Conservation (phyloP, 2,113 vertebrate species). For the Dicrurus megarhynchus region DNA sequence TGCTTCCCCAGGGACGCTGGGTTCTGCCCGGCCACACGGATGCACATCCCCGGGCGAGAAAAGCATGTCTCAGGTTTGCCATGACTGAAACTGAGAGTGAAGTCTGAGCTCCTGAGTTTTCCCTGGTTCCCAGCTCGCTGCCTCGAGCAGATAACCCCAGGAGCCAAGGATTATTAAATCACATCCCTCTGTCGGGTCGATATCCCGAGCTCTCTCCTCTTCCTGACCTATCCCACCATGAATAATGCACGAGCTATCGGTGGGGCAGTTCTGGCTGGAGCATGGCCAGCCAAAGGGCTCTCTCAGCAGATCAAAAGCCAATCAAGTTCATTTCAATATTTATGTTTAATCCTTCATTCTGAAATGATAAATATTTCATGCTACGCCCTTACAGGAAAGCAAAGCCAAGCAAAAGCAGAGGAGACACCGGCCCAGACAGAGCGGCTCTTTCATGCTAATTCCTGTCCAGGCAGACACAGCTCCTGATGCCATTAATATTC, state of each 20-base stretch:
- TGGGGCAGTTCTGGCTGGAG: neutral
- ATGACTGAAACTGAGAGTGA: neutral
- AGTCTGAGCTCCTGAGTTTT: neutral
- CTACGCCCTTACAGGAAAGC: neutral
- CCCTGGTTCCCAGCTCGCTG: neutral
- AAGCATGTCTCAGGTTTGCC: neutral
- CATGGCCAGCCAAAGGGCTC: slow-evolving; percentile 8
- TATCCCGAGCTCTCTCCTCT: neutral
- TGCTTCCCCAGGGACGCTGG: neutral
- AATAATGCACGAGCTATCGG: slow-evolving; percentile 9
- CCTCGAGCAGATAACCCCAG: neutral
- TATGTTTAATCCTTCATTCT: slow-evolving; percentile 45
- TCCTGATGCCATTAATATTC: neutral
- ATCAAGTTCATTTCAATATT: slow-evolving; percentile 62
- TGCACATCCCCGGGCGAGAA: neutral
- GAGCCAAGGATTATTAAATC: neutral
- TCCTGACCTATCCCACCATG: neutral
- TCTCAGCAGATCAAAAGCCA: slow-evolving; percentile 47
- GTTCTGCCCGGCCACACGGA: neutral
- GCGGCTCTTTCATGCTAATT: neutral
- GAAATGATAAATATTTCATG: slow-evolving; percentile 57
- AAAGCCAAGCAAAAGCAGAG: neutral
- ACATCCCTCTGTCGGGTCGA: neutral
- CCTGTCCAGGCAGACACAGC: neutral
- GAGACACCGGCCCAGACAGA: neutral